phyloP scores from a whole-genome alignment of 2,113 vertebrate species.

The Xenus cinereus region DNA sequence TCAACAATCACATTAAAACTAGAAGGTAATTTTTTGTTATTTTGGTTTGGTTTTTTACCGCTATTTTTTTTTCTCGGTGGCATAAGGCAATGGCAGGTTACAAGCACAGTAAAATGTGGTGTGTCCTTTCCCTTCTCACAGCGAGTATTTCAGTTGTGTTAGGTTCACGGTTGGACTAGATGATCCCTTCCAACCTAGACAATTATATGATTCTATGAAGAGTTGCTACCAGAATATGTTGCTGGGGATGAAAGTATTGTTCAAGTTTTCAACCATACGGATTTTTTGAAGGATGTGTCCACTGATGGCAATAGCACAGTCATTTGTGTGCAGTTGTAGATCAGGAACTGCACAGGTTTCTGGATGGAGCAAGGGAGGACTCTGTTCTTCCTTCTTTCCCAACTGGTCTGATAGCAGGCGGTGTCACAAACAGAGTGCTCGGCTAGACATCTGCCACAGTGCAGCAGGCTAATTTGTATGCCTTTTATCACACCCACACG shows the following conservation, averaged over 20 bases:
- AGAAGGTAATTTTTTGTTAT: not conserved
- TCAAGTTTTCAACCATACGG: not conserved
- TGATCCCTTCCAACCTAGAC: too few species aligned
- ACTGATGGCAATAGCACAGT: not conserved
- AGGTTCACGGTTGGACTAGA: too few species aligned
- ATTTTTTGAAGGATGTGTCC: not conserved
- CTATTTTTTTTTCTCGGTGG: rapidly evolving
- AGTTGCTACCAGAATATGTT: rapidly evolving
- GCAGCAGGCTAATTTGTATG: not conserved
- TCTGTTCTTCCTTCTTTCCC: not conserved
- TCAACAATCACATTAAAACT: not conserved
- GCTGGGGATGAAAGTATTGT: not conserved
- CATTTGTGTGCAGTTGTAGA: not conserved
- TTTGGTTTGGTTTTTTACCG: not conserved
- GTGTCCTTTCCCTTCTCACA: not conserved
- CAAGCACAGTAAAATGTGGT: not conserved
- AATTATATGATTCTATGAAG: not conserved
- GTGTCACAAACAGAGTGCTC: not conserved
- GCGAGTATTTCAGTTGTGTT: not conserved
- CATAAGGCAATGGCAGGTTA: not conserved
- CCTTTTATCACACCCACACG: conserved; percentile 1
- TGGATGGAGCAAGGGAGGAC: not conserved
- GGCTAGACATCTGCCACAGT: not conserved
- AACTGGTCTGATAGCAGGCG: rapidly evolving
- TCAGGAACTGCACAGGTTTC: not conserved